Evolutionary conservation across 1,140 invertebrate species (phyloP), one percentile per base, ranked within the genome.

Genomic region (Ceratosolen fusciceps): DNA sequence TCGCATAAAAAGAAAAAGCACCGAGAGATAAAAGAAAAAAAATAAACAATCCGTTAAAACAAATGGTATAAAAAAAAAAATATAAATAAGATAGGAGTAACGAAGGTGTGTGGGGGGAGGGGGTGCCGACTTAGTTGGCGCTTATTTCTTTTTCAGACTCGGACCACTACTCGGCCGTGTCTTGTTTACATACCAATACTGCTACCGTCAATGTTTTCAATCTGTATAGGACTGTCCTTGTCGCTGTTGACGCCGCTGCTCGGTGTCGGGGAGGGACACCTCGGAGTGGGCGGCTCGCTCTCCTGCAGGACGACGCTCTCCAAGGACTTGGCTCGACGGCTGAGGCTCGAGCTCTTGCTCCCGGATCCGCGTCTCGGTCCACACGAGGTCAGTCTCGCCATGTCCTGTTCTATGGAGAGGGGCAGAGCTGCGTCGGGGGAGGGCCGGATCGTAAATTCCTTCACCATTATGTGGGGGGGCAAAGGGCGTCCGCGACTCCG

Each of bases 151-250:
- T 12, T 19, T 39, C 4, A 43, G 8, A 14, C n/a, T n/a, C n/a
- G n/a, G n/a, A n/a, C n/a, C n/a, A n/a, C n/a, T n/a, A n/a, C n/a
- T n/a, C 37, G 9, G 67, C 19, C 67, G 16, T 37, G 39, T 2
- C 67, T 29, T 31, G 43, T 52, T n/a, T 70, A 86, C 89, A 87
- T 89, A 93, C 92, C 92, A 79, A 91, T 89, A 86, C 92, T 91
- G 78, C 91, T 93, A 84, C 92, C 93, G 86, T 95, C 94, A 84
- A 91, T 93, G 16, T 94, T 94, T 29, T 98, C 97, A 82, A 98
- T 95, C 84, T 98, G 96, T 87, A 97, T 93, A 0, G 96, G 96
- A n/a, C 96, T 96, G 90, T 98, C 96, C 89, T 97, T 97, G 84
- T 95, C 96, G 82, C 94, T 96, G 86, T 97, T 96, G 1, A 97